These are phyloP conservation scores for rat (Rattus norvegicus) DNA, from an alignment of 2,113 vertebrate species.

Conservation along the genomic window GRCr8 NC_086038.1:44552501-44553000, in stretches of 20 bases:
- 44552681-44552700: not conserved
- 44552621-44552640: not conserved
- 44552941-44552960: not conserved
- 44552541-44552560: not conserved
- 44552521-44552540: not conserved
- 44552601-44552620: not conserved
- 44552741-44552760: not conserved
- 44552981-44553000: not conserved
- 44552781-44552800: not conserved
- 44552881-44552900: not conserved
- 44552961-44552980: not conserved
- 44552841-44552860: not conserved
- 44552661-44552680: rapidly evolving
- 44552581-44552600: not conserved
- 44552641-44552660: not conserved
- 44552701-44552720: not conserved
- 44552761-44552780: not conserved
- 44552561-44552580: no score
- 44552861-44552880: not conserved
- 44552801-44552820: not conserved
- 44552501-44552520: not conserved
- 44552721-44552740: not conserved
- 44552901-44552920: not conserved
- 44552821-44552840: slow-evolving; percentile 18
- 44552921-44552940: not conserved